phyloP scores from a whole-genome alignment of 2,113 vertebrate species.

The Synodontis membranacea region DNA sequence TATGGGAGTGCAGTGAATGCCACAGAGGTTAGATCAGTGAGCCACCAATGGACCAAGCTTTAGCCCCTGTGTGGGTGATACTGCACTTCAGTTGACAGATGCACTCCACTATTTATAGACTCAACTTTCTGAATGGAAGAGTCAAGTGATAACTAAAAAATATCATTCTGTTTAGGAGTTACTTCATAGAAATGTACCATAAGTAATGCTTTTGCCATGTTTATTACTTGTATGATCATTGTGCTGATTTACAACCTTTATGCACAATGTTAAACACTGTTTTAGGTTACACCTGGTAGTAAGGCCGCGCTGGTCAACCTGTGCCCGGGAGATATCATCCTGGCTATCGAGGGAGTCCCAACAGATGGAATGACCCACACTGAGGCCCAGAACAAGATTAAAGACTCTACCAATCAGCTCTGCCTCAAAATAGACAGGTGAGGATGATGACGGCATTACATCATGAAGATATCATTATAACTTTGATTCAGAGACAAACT shows the following conservation, averaged over 20 bases:
- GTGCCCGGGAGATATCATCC: slow-evolving; percentile 82
- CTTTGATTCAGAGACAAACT: background rate
- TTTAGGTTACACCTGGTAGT: slow-evolving; percentile 84
- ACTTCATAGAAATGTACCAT: background rate
- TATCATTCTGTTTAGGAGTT: slow-evolving; percentile 19
- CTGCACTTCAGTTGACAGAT: slow-evolving; percentile 41
- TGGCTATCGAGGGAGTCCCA: slow-evolving; percentile 80
- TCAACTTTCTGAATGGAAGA: slow-evolving; percentile 38
- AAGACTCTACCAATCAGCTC: slow-evolving; percentile 80
- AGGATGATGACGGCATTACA: background rate
- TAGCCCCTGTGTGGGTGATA: slow-evolving; percentile 29
- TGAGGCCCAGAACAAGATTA: slow-evolving; percentile 85
- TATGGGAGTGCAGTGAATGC: slow-evolving; percentile 44
- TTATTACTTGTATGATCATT: background rate
- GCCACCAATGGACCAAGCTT: slow-evolving; percentile 37
- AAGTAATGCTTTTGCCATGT: background rate
- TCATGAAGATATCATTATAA: background rate
- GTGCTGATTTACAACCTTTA: background rate
- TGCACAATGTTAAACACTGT: background rate
- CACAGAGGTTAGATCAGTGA: slow-evolving; percentile 54
- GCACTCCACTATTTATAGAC: slow-evolving; percentile 53
- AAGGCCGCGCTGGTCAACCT: slow-evolving; percentile 82
- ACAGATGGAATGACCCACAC: slow-evolving; percentile 84
- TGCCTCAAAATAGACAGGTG: slow-evolving; percentile 86
- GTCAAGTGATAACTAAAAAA: slow-evolving; percentile 23